Conservation (phyloP, 2,888 invertebrate species). For the Tromatobia lineatoria region DNA sequence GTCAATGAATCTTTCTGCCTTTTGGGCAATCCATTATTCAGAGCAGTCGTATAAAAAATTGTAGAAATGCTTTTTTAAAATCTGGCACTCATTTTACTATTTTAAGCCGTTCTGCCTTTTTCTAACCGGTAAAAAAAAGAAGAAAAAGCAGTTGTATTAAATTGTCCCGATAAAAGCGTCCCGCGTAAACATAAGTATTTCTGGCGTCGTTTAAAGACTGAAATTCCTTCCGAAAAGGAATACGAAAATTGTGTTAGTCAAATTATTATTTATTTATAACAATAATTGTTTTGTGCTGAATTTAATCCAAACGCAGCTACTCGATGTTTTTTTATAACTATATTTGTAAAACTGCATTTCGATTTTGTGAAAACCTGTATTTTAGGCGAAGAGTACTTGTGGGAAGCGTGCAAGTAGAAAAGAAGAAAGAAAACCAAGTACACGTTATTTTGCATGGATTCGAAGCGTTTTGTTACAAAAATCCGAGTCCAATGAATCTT, state of each 20-base stretch:
- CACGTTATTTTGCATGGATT: neutral
- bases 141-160: neutral
- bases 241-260: constrained; percentile 11
- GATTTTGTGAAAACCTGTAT: neutral
- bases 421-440: neutral
- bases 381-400: neutral
- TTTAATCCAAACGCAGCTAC: neutral
- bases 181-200: constrained; percentile 10
- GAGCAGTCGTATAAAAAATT: too few species aligned
- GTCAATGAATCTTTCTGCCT: too few species aligned
- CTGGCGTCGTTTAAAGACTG: constrained; percentile 42
- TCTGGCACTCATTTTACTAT: too few species aligned
- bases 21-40: too few species aligned
- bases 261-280: constrained; percentile 53
- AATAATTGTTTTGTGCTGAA: constrained; percentile 14
- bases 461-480: neutral
- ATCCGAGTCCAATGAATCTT: constrained; percentile 15
- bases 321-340: neutral
- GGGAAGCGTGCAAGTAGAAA: constrained; percentile 5
- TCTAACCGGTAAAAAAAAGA: neutral
- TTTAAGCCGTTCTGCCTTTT: too few species aligned
- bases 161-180: neutral
- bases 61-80: too few species aligned
- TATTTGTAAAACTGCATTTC: neutral
- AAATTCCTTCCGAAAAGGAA: constrained; percentile 22